Percentiles rank a stretch among this genome's conserved stretches.
Evolutionary conservation across 2,113 vertebrate species (phyloP).

Genomic region (Kobus ellipsiprymnus): DNA sequence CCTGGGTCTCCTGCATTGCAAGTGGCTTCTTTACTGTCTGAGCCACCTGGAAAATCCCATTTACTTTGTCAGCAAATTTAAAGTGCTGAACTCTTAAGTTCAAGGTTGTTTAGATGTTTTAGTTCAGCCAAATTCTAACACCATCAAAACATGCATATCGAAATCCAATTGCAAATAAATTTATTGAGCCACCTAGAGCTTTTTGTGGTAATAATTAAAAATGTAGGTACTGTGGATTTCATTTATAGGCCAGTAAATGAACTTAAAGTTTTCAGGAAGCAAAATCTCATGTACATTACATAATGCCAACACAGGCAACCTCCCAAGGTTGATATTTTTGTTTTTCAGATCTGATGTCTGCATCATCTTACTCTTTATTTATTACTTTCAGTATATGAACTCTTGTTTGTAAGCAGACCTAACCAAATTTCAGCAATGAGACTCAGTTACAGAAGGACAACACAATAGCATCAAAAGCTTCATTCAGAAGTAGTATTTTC

Average conservation of each 20-base stretch:
- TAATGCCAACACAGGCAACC: neutral
- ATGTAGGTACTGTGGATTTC: neutral
- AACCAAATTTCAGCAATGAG: slow-evolving; percentile 27
- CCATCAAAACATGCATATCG: neutral
- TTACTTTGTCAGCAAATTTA: neutral
- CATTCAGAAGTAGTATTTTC: slow-evolving; percentile 5
- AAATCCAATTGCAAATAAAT: slow-evolving; percentile 23
- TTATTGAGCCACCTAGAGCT: neutral
- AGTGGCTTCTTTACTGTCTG: neutral
- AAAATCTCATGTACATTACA: neutral
- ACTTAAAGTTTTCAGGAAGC: neutral
- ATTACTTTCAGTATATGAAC: neutral
- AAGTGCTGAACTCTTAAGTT: neutral
- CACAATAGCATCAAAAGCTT: neutral
- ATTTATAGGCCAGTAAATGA: slow-evolving; percentile 26
- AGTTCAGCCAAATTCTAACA: neutral
- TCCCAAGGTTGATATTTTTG: slow-evolving; percentile 8
- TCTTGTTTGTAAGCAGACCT: slow-evolving; percentile 35
- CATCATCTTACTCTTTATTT: slow-evolving; percentile 17
- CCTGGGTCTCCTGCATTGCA: neutral
- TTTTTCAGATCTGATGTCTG: neutral
- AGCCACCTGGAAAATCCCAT: neutral
- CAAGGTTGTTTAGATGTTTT: neutral
- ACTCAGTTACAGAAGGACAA: slow-evolving; percentile 15
- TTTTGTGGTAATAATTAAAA: neutral